Conservation (phyloP, 2,797 vertebrate genomes). For the Acipenser ruthenus region DNA sequence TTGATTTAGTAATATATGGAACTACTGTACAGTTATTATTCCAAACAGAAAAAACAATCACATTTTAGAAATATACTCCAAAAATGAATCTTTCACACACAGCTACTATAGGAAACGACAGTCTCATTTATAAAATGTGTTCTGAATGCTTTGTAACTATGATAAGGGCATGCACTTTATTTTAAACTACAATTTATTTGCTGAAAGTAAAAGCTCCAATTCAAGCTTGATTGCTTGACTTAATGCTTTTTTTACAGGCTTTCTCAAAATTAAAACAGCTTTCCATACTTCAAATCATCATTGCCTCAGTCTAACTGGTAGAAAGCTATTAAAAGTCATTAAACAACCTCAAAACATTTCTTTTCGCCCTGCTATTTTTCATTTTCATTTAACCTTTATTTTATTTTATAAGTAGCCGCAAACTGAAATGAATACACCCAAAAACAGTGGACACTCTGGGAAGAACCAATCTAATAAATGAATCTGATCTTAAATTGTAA, state of each 20-base stretch:
- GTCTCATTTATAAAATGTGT: no score
- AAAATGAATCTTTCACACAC: no score
- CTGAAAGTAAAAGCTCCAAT: neutral
- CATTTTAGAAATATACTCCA: no score
- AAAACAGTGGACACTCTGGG: no score
- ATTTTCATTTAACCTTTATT: no score
- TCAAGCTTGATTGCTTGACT: neutral
- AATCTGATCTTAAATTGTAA: no score
- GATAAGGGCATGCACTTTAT: neutral
- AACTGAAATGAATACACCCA: neutral
- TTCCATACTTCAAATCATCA: neutral
- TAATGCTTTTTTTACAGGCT: neutral
- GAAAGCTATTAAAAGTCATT: no score
- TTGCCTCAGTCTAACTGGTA: neutral
- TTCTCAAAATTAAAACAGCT: neutral
- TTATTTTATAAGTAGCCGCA: neutral
- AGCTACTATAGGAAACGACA: no score
- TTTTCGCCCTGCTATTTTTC: neutral
- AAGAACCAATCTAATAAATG: no score
- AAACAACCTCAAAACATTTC: neutral
- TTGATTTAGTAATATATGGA: no score
- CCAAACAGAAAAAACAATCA: no score
- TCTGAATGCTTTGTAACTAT: neutral
- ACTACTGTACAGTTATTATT: no score
- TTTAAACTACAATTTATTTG: neutral